These are phyloP conservation scores for Intellagama lesueurii DNA, from an alignment of 2,797 vertebrate genomes.

Conservation along the genomic window DNA sequence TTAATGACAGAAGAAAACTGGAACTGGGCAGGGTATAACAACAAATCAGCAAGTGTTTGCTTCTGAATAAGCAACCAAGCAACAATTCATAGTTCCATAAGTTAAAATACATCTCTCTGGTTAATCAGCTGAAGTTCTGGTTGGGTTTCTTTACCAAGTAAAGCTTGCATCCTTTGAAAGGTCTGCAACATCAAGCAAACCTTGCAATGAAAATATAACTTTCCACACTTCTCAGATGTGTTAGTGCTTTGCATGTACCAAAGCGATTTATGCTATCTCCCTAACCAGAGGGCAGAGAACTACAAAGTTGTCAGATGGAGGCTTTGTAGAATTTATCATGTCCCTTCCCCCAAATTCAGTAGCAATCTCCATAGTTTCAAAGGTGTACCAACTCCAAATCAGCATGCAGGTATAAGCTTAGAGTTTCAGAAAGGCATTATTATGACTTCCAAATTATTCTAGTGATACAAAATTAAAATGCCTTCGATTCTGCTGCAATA, in stretches of 20 bases:
- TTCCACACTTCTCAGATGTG: neutral
- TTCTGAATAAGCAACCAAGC: neutral
- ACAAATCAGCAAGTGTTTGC: too few species aligned
- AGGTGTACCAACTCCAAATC: neutral
- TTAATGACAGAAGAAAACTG: neutral
- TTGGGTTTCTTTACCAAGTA: neutral
- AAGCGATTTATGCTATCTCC: neutral
- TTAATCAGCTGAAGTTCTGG: neutral
- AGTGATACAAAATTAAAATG: too few species aligned
- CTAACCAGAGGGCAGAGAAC: neutral
- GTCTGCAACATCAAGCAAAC: neutral
- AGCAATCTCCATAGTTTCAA: neutral
- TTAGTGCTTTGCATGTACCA: neutral
- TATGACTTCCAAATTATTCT: too few species aligned
- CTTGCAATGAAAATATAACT: neutral
- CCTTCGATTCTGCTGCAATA: neutral
- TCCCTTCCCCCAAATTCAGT: too few species aligned
- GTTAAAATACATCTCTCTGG: neutral
- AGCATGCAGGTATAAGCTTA: neutral
- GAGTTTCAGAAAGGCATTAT: neutral
- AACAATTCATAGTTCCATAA: neutral
- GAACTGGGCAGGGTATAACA: neutral
- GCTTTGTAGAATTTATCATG: neutral
- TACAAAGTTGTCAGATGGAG: neutral
- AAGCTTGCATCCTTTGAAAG: neutral